phyloP scores from a whole-genome alignment of 2,797 vertebrate species.

The Lemur catta region DNA sequence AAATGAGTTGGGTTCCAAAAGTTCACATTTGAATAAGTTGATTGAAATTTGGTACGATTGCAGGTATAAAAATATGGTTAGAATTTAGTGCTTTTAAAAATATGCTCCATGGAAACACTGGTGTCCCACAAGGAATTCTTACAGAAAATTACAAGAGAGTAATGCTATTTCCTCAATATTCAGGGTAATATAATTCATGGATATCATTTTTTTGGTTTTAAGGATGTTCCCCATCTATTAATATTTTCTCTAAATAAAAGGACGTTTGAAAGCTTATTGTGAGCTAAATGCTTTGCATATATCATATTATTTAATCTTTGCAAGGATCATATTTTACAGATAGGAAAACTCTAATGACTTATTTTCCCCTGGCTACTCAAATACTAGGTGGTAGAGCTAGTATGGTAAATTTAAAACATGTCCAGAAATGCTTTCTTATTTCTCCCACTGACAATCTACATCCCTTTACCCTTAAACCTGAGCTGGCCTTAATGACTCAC shows the following conservation, averaged over 20 bases:
- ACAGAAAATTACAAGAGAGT: not conserved
- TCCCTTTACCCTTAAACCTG: not conserved
- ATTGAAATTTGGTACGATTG: not conserved
- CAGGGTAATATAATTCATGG: not conserved
- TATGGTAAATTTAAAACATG: not conserved
- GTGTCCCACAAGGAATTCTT: not conserved
- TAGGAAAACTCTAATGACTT: not conserved
- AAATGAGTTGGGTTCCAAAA: not conserved
- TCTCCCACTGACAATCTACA: not conserved
- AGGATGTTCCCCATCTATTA: not conserved
- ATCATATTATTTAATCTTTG: slow-evolving; percentile 23
- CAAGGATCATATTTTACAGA: slow-evolving; percentile 11
- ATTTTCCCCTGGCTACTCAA: not conserved
- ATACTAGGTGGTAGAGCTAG: not conserved
- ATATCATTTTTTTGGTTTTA: not conserved
- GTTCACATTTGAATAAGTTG: not conserved
- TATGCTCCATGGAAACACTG: not conserved
- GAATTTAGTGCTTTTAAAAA: slow-evolving; percentile 33
- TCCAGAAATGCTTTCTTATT: not conserved
- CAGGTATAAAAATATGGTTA: not conserved
- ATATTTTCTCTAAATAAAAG: not conserved
- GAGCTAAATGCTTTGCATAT: slow-evolving; percentile 1
- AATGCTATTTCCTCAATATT: not conserved
- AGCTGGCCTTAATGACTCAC: not conserved
- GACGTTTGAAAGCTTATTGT: slow-evolving; percentile 2